phyloP scores from a whole-genome alignment of 2,113 vertebrate species.

The Haemorhous mexicanus region DNA sequence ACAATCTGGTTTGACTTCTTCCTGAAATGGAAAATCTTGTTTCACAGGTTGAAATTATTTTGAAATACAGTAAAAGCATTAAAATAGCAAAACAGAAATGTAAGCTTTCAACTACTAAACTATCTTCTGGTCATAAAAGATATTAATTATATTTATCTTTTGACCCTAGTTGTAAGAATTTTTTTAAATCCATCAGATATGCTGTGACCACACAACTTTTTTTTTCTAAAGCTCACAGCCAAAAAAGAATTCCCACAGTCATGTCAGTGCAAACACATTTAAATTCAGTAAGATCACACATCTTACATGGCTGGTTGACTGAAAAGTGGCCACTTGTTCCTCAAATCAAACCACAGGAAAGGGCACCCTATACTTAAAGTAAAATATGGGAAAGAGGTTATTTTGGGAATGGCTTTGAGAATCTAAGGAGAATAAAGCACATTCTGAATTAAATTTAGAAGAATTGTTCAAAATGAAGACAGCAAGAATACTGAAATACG shows the following conservation, averaged over 20 bases:
- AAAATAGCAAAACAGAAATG: neutral
- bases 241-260: neutral
- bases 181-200: neutral
- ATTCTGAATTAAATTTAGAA: neutral
- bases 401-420: neutral
- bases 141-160: neutral
- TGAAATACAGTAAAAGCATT: neutral
- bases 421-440: neutral
- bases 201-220: neutral
- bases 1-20: slow-evolving; percentile 31
- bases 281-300: neutral
- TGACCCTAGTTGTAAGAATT: neutral
- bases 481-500: neutral
- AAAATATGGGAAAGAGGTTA: neutral
- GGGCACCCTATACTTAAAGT: neutral
- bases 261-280: neutral
- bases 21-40: slow-evolving; percentile 26
- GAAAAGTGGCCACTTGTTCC: neutral
- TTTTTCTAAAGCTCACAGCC: neutral
- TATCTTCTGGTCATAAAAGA: neutral
- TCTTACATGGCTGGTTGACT: neutral
- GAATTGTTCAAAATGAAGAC: neutral
- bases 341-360: neutral
- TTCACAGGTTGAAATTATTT: slow-evolving; percentile 21
- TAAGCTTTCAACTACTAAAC: neutral